Base-by-base conservation (phyloP, 2,888 invertebrate genomes). In the Nomada hirtipes region DNA sequence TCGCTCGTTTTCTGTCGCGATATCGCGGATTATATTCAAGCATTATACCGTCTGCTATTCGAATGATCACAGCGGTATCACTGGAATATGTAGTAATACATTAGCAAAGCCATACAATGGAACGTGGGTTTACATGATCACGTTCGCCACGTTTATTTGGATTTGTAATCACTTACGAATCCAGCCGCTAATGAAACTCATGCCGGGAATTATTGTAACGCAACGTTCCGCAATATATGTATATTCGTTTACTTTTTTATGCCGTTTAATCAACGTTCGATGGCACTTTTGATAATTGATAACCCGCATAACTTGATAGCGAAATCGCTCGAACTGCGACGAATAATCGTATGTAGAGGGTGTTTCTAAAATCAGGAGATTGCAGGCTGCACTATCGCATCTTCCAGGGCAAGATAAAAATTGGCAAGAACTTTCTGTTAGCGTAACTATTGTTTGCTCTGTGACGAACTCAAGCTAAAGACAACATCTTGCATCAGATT, bases 121-220 rank as follows among this genome's bases (percentile, higher is more conserved):
- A 67, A 70, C 75, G 75, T 70, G 70, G 69, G 59, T 64, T 70
- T 42, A 64, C 74, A 75, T 55, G 69, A 75, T 79, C 52, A 63
- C 69, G 36, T 60, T 50, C 36, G 15, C 29, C 50, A 20, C 69
- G 74, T 74, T 76, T 80, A 69, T 82, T 75, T 76, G 75, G 44
- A 70, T 76, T 67, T 67, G 70, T 80, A 82, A 71, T 73, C 79
- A 74, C 57, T 74, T 74, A 64, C 68, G 68, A 44, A 57, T 61
- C 44, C 23, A 4, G 61, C 9, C 72, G n/a, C 50, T 67, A 80
- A 79, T 73, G 72, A 73, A 73, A 80, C 70, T 60, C 64, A 55
- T 65, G 52, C 44, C n/a, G 13, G 50, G 53, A 47, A 71, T 78
- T 67, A 65, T 72, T 64, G 36, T 4, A 29, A 67, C 4, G 59